phyloP scores from a whole-genome alignment of 2,888 invertebrate genomes.

The Netelia virgata region DNA sequence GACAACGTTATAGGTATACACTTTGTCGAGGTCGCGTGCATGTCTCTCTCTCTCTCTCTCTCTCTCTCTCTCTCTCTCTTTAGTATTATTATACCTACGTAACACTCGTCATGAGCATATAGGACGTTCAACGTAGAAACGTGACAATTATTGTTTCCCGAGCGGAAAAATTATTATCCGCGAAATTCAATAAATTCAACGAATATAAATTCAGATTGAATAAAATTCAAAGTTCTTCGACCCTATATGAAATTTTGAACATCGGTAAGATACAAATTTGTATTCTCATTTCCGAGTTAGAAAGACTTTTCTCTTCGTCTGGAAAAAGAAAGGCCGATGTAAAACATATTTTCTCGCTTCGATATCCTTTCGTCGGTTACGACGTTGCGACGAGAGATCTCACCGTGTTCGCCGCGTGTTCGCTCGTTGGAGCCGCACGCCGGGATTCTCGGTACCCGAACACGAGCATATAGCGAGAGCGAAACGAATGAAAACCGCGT shows the following conservation, averaged over 20 bases:
- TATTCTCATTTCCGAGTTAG: no score
- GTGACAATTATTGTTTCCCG: not conserved
- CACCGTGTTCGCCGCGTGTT: conserved; percentile 3
- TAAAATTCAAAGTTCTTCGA: no score
- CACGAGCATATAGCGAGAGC: conserved; percentile 35
- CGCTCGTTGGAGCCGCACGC: conserved; percentile 12
- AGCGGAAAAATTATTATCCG: not conserved
- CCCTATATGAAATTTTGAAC: no score
- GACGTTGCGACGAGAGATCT: conserved; percentile 46
- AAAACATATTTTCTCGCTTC: conserved; percentile 29
- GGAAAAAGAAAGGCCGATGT: not conserved
- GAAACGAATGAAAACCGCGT: conserved; percentile 52
- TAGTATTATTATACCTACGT: not conserved
- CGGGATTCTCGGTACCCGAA: conserved; percentile 52
- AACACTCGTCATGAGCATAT: not conserved
- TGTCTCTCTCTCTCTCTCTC: not conserved
- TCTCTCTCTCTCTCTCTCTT: not conserved
- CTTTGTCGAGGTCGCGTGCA: not conserved
- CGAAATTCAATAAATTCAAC: no score
- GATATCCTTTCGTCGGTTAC: conserved; percentile 58
- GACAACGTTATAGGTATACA: not conserved
- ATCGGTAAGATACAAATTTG: no score
- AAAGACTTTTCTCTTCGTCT: not conserved
- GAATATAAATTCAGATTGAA: no score
- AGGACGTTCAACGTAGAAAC: not conserved